Conservation (phyloP, 2,888 invertebrate species). For the Sinodicranocentrus sp. region DNA sequence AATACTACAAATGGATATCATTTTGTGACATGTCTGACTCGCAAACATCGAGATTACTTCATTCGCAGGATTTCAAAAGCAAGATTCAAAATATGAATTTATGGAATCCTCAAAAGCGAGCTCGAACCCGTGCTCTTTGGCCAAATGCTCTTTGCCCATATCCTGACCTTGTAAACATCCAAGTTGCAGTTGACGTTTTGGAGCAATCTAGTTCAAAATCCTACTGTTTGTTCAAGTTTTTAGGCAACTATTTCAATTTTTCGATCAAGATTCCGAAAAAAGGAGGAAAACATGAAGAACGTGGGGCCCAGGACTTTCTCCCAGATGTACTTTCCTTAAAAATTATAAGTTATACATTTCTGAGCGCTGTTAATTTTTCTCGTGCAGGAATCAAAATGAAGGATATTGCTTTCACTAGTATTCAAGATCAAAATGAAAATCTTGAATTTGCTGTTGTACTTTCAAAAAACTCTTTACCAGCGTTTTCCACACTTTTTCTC, state of each 20-base stretch:
- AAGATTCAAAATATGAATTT: not conserved
- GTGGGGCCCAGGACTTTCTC: not conserved
- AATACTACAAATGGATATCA: not conserved
- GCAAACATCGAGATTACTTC: not conserved
- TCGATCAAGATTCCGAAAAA: not conserved
- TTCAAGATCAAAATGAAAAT: not conserved
- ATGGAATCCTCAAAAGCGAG: not conserved
- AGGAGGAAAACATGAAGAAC: not conserved
- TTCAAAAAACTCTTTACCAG: not conserved
- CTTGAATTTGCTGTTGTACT: not conserved
- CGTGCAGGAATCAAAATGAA: not conserved
- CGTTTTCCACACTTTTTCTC: not conserved
- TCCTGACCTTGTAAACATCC: not conserved
- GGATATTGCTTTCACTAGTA: not conserved
- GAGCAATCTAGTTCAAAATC: not conserved
- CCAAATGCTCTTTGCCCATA: conserved; percentile 7
- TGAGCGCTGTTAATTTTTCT: not conserved
- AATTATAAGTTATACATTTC: not conserved
- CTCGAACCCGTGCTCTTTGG: not conserved
- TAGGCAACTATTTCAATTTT: conserved; percentile 1
- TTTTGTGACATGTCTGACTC: not conserved
- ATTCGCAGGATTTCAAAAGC: not conserved
- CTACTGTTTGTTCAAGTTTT: not conserved
- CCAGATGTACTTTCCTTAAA: not conserved
- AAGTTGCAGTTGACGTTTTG: not conserved